Percentiles rank a stretch among this genome's conserved stretches.
phyloP scores from a whole-genome alignment of 2,888 invertebrate genomes.

The Pristionchus maxplancki region DNA sequence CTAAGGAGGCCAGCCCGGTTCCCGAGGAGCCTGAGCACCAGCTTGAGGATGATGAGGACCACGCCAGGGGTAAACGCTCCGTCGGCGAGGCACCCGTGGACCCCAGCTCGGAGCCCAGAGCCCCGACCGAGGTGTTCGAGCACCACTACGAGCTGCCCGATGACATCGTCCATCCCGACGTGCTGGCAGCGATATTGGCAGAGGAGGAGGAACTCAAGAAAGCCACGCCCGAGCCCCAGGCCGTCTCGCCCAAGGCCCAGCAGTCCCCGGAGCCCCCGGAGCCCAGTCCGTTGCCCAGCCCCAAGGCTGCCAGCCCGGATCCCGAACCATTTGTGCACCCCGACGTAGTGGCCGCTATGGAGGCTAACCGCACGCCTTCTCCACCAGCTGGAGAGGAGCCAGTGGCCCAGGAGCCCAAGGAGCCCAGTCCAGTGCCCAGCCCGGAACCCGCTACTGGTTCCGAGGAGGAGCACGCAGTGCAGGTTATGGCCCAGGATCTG shows the following conservation, averaged over 20 bases:
- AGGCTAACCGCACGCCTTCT: background rate
- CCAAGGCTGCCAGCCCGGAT: slow-evolving; percentile 20
- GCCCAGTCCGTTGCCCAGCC: background rate
- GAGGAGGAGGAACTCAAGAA: background rate
- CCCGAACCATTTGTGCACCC: background rate
- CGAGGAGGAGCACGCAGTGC: background rate
- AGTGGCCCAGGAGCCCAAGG: background rate
- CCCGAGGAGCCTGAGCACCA: background rate
- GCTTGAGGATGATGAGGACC: background rate
- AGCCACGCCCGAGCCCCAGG: background rate
- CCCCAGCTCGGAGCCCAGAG: too few relatives aligned
- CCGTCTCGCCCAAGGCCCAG: background rate
- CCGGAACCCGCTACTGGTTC: background rate
- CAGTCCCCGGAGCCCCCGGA: background rate
- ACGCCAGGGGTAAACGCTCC: background rate
- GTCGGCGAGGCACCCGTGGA: background rate
- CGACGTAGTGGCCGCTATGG: background rate
- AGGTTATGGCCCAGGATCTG: background rate
- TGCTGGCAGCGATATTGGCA: too few relatives aligned
- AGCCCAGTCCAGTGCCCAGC: slow-evolving; percentile 5
- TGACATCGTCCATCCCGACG: background rate
- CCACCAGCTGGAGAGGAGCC: too few relatives aligned
- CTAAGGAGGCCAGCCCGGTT: background rate
- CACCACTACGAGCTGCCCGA: background rate
- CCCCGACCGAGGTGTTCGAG: background rate